Base-by-base conservation (phyloP, 2,113 vertebrate genomes). In the Procavia capensis region DNA sequence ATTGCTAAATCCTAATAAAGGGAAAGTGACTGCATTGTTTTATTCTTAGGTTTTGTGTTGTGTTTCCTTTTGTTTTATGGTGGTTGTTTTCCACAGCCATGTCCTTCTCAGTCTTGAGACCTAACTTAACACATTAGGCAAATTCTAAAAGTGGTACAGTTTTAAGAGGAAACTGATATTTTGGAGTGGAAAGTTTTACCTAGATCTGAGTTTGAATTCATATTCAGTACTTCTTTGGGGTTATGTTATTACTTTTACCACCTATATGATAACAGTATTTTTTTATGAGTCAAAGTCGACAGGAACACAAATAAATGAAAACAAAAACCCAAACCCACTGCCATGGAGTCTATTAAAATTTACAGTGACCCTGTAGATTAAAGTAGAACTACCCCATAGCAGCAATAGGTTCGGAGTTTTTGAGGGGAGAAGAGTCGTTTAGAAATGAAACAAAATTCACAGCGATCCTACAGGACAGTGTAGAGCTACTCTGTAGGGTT, bases 11-110 rank as follows among this genome's bases (percentile, higher is more conserved):
- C 22, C 47, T 54, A 88, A 80, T 93, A 81, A 91, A 31, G 16
- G 5, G 43, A 41, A 88, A 29, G n/a, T 86, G 34, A 75, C 80
- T 88, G 70, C 74, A 83, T 95, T 94, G 25, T 92, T 81, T 95
- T 87, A 75, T 93, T 93, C 9, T 86, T 72, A 86, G 41, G 22
- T 24, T 41, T 47, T 85, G 5, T 54, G 7, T 93, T 82, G 90
- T 91, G 9, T 86, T 70, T 39, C 14, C 17, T 47, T 83, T 75
- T 93, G 31, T 79, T 66, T 91, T 81, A 36, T n/a, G 54, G 19
- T 57, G 63, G 3, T 59, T 2, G 34, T 86, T 91, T 41, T 85
- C 34, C 34, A 36, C 36, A 79, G 17, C 20, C n/a, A 31, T 92
- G n/a, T 45, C 47, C 11, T 90, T 76, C 29, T 59, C 9, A 92